Conservation (phyloP, 1,140 invertebrate species). For the Nebria ingens region DNA sequence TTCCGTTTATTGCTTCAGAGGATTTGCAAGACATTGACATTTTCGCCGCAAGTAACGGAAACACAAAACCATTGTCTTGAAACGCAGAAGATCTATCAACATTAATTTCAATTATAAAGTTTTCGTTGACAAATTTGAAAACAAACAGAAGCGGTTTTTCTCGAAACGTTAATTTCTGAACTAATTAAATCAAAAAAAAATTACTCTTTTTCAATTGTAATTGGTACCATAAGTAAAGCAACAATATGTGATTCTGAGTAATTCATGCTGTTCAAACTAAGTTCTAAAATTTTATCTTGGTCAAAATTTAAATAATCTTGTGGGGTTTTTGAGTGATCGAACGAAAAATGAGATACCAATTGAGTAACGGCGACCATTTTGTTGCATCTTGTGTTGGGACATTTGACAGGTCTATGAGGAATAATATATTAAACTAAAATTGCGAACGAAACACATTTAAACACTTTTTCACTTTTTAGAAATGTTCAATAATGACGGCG, state of each 20-base stretch:
- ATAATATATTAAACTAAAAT: not conserved
- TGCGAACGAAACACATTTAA: no score
- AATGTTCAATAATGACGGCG: no score
- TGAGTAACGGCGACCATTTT: not conserved
- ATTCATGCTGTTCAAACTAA: not conserved
- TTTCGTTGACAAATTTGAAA: no score
- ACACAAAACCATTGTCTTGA: not conserved
- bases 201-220: not conserved
- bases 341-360: slow-evolving; percentile 2
- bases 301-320: not conserved
- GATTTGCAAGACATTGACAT: not conserved
- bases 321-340: not conserved
- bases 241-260: not conserved
- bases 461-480: no score
- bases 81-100: no score
- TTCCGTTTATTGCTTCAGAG: not conserved
- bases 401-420: not conserved
- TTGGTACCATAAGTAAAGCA: not conserved
- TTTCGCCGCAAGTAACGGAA: not conserved
- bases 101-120: no score
- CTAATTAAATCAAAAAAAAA: not conserved
- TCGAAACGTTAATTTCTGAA: no score
- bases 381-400: not conserved
- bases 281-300: not conserved
- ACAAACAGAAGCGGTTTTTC: no score